Conservation (phyloP, 2,888 invertebrate genomes). For the Papilio gigon region DNA sequence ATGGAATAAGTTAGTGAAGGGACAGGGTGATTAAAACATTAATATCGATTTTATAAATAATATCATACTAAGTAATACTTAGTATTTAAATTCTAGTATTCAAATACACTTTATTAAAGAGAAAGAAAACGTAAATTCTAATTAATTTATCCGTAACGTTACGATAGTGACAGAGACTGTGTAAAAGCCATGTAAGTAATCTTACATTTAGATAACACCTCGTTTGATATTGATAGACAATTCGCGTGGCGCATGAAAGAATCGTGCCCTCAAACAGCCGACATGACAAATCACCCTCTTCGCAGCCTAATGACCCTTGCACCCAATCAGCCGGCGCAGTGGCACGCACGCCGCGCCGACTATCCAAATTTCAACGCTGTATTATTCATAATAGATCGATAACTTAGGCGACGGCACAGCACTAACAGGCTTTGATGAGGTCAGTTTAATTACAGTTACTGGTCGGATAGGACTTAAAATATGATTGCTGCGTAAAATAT, state of each 20-base stretch:
- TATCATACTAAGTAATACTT: too few relatives aligned
- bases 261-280: slow-evolving; percentile 47
- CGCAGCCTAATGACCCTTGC: slow-evolving; percentile 41
- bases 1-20: slow-evolving; percentile 60
- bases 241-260: slow-evolving; percentile 47
- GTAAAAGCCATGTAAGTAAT: not conserved
- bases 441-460: slow-evolving; percentile 24
- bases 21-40: slow-evolving; percentile 54
- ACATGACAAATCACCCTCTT: slow-evolving; percentile 27
- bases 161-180: not conserved
- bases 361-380: slow-evolving; percentile 46
- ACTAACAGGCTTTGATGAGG: slow-evolving; percentile 19
- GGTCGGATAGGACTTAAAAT: slow-evolving; percentile 16
- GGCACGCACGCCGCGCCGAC: slow-evolving; percentile 36
- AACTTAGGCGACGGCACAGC: slow-evolving; percentile 16
- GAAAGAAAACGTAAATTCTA: not conserved
- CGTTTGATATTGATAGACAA: slow-evolving; percentile 45
- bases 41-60: slow-evolving; percentile 40
- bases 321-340: slow-evolving; percentile 40
- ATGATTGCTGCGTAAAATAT: slow-evolving; percentile 11
- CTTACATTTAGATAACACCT: slow-evolving; percentile 21
- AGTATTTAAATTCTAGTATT: too few relatives aligned
- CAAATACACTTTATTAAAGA: too few relatives aligned
- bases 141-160: not conserved
- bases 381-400: slow-evolving; percentile 46